Percentiles rank a stretch among this genome's conserved stretches.
phyloP scores from a whole-genome alignment of 2,888 invertebrate genomes.

The Caenorhabditis angaria region DNA sequence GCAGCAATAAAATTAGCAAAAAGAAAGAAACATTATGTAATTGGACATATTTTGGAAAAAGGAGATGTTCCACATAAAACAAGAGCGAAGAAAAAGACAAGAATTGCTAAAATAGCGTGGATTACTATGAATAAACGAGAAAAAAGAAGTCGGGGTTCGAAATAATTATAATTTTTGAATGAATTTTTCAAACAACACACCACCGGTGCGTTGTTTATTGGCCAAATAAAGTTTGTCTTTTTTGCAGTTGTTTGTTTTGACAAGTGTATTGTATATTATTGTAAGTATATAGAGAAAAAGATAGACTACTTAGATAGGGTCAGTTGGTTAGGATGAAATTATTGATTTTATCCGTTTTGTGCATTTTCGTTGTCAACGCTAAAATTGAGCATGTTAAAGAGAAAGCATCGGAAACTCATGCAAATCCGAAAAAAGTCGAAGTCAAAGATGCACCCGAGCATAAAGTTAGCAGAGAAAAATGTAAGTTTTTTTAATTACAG shows the following conservation, averaged over 20 bases:
- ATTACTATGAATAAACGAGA: conserved; percentile 16
- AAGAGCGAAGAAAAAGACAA: conserved; percentile 4
- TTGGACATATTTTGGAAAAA: conserved; percentile 17
- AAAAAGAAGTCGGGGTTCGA: background rate
- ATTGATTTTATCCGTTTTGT: background rate
- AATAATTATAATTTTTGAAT: background rate
- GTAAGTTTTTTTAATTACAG: background rate
- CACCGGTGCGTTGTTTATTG: background rate
- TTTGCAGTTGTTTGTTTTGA: background rate
- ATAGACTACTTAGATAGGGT: no score
- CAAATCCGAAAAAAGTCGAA: background rate
- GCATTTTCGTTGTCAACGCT: background rate
- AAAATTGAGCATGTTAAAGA: background rate
- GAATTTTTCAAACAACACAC: background rate
- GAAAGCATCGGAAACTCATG: background rate
- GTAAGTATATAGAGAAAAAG: no score
- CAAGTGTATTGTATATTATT: background rate
- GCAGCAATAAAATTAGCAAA: conserved; percentile 4
- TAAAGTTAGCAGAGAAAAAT: background rate
- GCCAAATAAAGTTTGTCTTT: background rate
- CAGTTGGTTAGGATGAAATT: background rate
- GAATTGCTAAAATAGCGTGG: conserved; percentile 19
- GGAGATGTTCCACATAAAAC: conserved; percentile 10
- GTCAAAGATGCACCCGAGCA: background rate
- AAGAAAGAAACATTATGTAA: conserved; percentile 11